Evolutionary conservation across 1,140 invertebrate genomes (phyloP).

Genomic region (Leptoteleia sp.): DNA sequence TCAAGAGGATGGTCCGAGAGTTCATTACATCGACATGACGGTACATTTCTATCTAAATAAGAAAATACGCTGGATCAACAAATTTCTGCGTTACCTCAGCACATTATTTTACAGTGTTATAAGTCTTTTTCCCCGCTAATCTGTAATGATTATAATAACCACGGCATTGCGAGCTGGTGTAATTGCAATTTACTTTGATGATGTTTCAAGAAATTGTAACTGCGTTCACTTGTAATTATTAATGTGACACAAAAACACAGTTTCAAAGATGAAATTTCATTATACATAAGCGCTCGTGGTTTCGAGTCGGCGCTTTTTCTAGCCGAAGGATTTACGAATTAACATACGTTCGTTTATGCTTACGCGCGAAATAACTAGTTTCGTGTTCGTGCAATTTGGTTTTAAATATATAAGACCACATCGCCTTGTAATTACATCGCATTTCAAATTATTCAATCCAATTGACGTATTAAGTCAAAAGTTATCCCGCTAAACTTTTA

Average conservation of each 20-base stretch:
- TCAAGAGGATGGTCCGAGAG: too few relatives aligned
- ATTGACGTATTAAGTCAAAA: too few relatives aligned
- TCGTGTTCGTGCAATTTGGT: conserved; percentile 1
- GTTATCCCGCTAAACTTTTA: too few relatives aligned
- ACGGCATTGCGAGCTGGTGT: conserved; percentile 4
- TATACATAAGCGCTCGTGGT: conserved; percentile 7
- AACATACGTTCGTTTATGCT: conserved; percentile 14
- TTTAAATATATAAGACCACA: too few relatives aligned
- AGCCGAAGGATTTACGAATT: conserved; percentile 15
- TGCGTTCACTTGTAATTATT: conserved; percentile 11
- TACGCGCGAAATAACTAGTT: conserved; percentile 12
- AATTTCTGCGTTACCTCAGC: too few relatives aligned
- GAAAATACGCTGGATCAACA: too few relatives aligned
- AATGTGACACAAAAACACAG: conserved; percentile 23
- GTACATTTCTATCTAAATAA: too few relatives aligned
- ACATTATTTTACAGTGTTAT: too few relatives aligned
- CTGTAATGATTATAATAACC: conserved; percentile 20
- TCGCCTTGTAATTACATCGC: too few relatives aligned
- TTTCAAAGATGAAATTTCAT: conserved; percentile 28
- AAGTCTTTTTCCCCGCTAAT: conserved; percentile 28
- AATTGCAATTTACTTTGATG: conserved; percentile 40
- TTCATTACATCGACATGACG: too few relatives aligned
- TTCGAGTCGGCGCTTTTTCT: conserved; percentile 18
- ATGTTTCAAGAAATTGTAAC: conserved; percentile 24
- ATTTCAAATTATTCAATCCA: too few relatives aligned